Percentiles rank a stretch among this genome's conserved stretches.
Evolutionary conservation across 1,140 invertebrate genomes (phyloP).

Genomic region (Heliconius eleuchia): DNA sequence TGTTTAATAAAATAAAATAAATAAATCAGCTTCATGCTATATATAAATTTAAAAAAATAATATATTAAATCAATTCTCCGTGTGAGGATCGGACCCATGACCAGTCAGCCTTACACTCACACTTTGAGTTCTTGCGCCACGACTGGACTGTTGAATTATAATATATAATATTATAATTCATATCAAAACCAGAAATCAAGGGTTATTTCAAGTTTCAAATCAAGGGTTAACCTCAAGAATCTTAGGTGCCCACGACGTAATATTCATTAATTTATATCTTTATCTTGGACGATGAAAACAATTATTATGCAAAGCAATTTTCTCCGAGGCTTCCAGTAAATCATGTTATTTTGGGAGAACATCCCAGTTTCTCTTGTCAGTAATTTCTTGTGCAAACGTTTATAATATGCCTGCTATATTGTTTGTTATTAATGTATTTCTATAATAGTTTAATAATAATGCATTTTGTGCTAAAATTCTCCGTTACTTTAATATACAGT

Average conservation of each 20-base stretch:
- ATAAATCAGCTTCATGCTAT: no score
- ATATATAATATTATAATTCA: not conserved
- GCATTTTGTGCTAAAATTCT: no score
- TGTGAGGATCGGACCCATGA: no score
- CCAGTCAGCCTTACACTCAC: no score
- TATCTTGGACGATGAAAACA: slow-evolving; percentile 21
- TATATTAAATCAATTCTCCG: no score
- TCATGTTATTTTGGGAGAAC: slow-evolving; percentile 20
- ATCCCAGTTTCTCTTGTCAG: slow-evolving; percentile 2
- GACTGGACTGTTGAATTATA: not conserved
- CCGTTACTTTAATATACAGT: no score
- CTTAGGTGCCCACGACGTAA: not conserved
- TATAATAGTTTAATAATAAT: not conserved
- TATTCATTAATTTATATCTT: slow-evolving; percentile 18
- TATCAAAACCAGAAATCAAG: not conserved
- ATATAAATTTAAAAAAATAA: no score
- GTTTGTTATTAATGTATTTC: not conserved
- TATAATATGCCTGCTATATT: not conserved
- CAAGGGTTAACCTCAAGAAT: not conserved
- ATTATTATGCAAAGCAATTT: slow-evolving; percentile 26
- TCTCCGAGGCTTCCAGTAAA: slow-evolving; percentile 21
- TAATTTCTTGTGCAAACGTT: slow-evolving; percentile 17
- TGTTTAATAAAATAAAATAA: no score
- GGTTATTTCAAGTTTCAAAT: not conserved
- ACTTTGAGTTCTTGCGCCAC: no score